phyloP scores from a whole-genome alignment of 2,113 vertebrate species.

The Cynoglossus semilaevis region DNA sequence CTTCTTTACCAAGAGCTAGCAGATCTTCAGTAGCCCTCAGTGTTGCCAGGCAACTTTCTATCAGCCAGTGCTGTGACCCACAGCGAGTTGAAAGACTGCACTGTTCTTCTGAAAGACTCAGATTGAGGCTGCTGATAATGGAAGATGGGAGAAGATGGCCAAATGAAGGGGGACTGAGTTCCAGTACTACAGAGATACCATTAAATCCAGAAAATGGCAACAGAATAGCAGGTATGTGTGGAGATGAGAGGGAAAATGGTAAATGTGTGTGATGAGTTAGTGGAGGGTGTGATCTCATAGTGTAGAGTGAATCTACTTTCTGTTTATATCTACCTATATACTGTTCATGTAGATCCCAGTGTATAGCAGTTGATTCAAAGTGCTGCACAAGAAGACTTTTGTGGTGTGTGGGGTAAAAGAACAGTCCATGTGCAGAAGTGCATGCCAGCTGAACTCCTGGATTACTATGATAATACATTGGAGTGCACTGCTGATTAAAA shows the following conservation, averaged over 20 bases:
- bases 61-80: constrained; percentile 20
- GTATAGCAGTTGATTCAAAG: too few relatives aligned
- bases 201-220: constrained; percentile 29
- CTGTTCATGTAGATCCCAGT: too few relatives aligned
- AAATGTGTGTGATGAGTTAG: not conserved
- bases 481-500: constrained; percentile 32
- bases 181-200: constrained; percentile 8
- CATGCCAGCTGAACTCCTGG: not conserved
- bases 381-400: too few relatives aligned
- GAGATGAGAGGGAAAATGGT: not conserved
- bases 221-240: constrained; percentile 27
- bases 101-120: constrained; percentile 25
- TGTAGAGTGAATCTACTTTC: too few relatives aligned
- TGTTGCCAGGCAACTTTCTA: constrained; percentile 57
- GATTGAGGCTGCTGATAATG: constrained; percentile 44
- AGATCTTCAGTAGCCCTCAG: constrained; percentile 35
- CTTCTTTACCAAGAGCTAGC: constrained; percentile 8
- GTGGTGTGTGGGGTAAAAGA: too few relatives aligned
- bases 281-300: not conserved
- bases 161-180: constrained; percentile 7
- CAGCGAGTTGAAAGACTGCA: constrained; percentile 40
- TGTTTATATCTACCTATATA: too few relatives aligned
- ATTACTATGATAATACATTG: constrained; percentile 7
- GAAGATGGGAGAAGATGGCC: constrained; percentile 28
- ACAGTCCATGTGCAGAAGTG: too few relatives aligned